Percentiles rank a stretch among this genome's conserved stretches.
Conservation (phyloP, 2,113 vertebrate genomes). For the Micromys minutus region DNA sequence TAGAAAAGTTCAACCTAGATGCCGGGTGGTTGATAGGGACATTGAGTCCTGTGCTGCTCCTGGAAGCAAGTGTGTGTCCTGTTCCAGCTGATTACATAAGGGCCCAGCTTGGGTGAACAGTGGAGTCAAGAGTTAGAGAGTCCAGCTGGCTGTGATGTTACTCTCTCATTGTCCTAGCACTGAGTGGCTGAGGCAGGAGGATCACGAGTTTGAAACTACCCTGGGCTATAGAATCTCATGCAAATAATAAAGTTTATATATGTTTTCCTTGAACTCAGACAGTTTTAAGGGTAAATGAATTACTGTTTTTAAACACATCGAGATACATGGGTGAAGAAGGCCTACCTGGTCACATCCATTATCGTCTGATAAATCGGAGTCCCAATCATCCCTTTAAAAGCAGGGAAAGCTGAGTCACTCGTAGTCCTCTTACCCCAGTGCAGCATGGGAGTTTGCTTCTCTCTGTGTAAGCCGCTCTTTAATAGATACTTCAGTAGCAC, state of each 20-base stretch:
- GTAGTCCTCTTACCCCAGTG: neutral
- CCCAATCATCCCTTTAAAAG: neutral
- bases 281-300: constrained; percentile 25
- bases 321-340: neutral
- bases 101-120: neutral
- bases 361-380: constrained; percentile 11
- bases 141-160: no score
- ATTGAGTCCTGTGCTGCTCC: neutral
- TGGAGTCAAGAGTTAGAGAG: neutral
- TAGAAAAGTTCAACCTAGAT: neutral
- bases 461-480: neutral
- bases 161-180: neutral
- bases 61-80: neutral
- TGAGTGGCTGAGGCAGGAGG: neutral
- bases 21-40: neutral
- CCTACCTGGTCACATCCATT: neutral
- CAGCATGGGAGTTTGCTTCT: neutral
- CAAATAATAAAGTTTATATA: neutral
- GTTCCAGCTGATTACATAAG: neutral
- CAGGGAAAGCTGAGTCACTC: neutral
- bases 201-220: neutral
- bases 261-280: neutral
- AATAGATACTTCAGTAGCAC: neutral
- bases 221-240: neutral
- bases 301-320: neutral